phyloP scores from a whole-genome alignment of 2,888 invertebrate species.

The Drosophila pseudotalamancana region DNA sequence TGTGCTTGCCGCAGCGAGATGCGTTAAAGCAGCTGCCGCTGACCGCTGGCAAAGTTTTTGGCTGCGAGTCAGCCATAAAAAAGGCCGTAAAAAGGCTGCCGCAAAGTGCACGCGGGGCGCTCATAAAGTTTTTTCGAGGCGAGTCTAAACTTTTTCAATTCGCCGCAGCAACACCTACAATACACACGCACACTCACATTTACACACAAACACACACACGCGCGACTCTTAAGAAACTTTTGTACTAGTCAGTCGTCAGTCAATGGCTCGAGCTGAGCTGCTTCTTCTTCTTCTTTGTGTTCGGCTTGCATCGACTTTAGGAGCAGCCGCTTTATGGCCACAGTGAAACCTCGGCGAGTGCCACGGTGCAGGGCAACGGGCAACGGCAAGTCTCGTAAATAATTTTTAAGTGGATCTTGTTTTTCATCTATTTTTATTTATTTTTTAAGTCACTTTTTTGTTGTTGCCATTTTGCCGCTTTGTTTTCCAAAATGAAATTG shows the following conservation, averaged over 20 bases:
- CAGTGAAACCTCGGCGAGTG: conserved; percentile 41
- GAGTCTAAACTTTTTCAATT: conserved; percentile 76
- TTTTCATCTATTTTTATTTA: conserved; percentile 52
- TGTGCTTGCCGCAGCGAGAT: conserved; percentile 7
- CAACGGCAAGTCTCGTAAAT: conserved; percentile 60
- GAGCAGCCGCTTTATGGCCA: conserved; percentile 57
- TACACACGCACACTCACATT: background rate
- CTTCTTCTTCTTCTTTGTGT: conserved; percentile 5
- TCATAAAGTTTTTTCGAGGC: conserved; percentile 61
- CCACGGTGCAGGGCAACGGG: background rate
- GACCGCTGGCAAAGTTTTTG: conserved; percentile 66
- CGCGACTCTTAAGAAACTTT: conserved; percentile 40
- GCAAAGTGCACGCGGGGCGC: conserved; percentile 37
- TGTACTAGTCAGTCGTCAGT: conserved; percentile 59
- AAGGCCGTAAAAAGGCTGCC: conserved; percentile 63
- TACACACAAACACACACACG: conserved; percentile 10
- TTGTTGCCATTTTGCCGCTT: conserved; percentile 43
- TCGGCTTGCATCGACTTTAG: conserved; percentile 15
- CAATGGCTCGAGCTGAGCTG: conserved; percentile 55
- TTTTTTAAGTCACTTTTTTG: conserved; percentile 17
- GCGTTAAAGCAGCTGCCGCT: conserved; percentile 15
- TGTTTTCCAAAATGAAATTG: conserved; percentile 75
- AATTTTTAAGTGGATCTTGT: conserved; percentile 71
- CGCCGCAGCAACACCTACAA: conserved; percentile 69
- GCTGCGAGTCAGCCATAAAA: conserved; percentile 65